Percentiles rank a stretch among this genome's conserved stretches.
phyloP scores from a whole-genome alignment of 1,140 invertebrate genomes.

The Saccostrea glomerata region DNA sequence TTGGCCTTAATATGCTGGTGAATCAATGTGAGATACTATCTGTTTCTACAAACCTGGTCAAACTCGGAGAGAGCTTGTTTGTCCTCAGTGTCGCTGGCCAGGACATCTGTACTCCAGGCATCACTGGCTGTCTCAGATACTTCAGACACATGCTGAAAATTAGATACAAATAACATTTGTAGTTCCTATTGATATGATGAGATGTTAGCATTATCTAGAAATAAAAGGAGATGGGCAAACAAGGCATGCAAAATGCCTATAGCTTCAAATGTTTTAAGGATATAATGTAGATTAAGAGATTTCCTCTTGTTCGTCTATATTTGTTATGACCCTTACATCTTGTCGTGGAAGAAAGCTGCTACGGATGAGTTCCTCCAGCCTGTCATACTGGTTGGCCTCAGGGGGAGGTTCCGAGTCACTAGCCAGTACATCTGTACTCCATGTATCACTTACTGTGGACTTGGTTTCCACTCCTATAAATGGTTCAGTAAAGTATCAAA shows the following conservation, averaged over 20 bases:
- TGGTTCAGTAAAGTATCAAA: neutral
- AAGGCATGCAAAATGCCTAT: too few relatives aligned
- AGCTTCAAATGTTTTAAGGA: too few relatives aligned
- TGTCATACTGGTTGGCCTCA: constrained; percentile 75
- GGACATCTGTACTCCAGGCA: constrained; percentile 98
- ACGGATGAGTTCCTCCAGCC: constrained; percentile 75
- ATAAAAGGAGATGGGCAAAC: too few relatives aligned
- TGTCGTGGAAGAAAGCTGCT: constrained; percentile 66
- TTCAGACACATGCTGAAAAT: constrained; percentile 80
- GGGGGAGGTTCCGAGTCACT: constrained; percentile 90
- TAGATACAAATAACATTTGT: neutral
- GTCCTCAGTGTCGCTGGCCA: constrained; percentile 92
- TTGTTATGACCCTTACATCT: constrained; percentile 50
- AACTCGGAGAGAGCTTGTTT: constrained; percentile 87
- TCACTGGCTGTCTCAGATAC: constrained; percentile 95
- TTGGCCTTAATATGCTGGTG: too few relatives aligned
- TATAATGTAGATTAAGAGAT: too few relatives aligned
- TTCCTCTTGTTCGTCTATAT: too few relatives aligned
- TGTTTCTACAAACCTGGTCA: constrained; percentile 63
- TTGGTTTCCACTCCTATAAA: constrained; percentile 90
- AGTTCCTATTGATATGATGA: too few relatives aligned
- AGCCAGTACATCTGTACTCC: constrained; percentile 97
- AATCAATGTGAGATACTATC: neutral
- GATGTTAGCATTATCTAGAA: too few relatives aligned
- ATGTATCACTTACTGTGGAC: constrained; percentile 97